These are phyloP conservation scores for Delphinus delphis DNA, from an alignment of 2,113 vertebrate genomes.

Conservation along the genomic window DNA sequence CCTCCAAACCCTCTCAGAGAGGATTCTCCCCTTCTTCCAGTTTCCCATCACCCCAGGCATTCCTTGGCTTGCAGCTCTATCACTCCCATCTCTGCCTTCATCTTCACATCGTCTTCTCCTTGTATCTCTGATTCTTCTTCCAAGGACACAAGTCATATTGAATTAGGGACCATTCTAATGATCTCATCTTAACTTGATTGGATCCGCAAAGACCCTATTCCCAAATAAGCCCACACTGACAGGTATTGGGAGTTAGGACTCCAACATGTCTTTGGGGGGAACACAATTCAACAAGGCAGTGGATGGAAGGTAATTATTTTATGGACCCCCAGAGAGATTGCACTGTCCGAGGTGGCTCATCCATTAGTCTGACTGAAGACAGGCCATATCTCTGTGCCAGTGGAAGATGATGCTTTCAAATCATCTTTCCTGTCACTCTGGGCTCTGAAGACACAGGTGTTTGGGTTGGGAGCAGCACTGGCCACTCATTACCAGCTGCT, in stretches of 20 bases:
- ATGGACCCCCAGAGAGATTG: fast-evolving
- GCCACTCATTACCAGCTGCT: not conserved
- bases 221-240: not conserved
- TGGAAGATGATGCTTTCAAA: too few species aligned
- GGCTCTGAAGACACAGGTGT: not conserved
- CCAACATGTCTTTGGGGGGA: fast-evolving
- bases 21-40: fast-evolving
- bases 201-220: not conserved
- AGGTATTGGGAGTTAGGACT: fast-evolving
- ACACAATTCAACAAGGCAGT: too few species aligned
- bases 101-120: fast-evolving
- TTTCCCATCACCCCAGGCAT: not conserved
- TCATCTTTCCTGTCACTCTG: not conserved
- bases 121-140: not conserved
- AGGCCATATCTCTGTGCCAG: not conserved
- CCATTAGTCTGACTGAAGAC: not conserved
- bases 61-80: fast-evolving
- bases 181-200: not conserved
- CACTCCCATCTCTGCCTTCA: not conserved
- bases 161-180: not conserved
- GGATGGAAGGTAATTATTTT: not conserved
- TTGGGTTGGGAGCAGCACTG: fast-evolving
- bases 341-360: fast-evolving
- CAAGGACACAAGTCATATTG: too few species aligned
- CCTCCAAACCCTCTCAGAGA: not conserved